phyloP scores from a whole-genome alignment of 2,888 invertebrate species.

The Molorchus minor region DNA sequence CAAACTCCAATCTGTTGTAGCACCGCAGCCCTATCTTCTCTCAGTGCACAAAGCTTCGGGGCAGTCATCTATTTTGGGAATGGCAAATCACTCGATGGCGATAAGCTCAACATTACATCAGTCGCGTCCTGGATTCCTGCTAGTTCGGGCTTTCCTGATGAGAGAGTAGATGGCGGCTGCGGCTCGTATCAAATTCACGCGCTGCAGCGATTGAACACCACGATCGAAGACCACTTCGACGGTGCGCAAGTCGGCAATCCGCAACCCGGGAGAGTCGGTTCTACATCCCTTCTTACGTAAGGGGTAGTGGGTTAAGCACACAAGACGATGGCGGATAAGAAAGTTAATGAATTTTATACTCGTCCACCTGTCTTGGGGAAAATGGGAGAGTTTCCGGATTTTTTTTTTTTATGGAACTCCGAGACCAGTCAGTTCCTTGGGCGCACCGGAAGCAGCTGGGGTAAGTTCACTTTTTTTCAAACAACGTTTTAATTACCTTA shows the following conservation, averaged over 20 bases:
- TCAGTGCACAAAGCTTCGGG: too few species aligned
- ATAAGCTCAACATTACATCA: too few species aligned
- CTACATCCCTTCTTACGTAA: slow-evolving; percentile 51
- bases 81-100: too few species aligned
- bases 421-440: slow-evolving; percentile 93
- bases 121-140: too few species aligned
- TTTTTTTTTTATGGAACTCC: slow-evolving; percentile 90
- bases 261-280: slow-evolving; percentile 51
- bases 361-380: slow-evolving; percentile 82
- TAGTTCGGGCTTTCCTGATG: not conserved
- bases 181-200: slow-evolving; percentile 19
- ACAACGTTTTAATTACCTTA: not conserved
- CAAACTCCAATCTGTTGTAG: too few species aligned
- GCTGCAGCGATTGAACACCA: slow-evolving; percentile 28
- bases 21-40: too few species aligned
- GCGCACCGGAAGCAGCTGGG: slow-evolving; percentile 93
- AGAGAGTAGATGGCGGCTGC: slow-evolving; percentile 17
- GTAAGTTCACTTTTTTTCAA: slow-evolving; percentile 74
- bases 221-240: slow-evolving; percentile 51
- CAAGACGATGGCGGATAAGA: slow-evolving; percentile 74
- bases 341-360: slow-evolving; percentile 81
- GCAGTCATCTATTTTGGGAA: too few species aligned
- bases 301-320: slow-evolving; percentile 45
- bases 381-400: slow-evolving; percentile 87
- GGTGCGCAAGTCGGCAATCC: slow-evolving; percentile 52